Base-by-base conservation (phyloP, 2,113 vertebrate species). In the Vimba vimba region DNA sequence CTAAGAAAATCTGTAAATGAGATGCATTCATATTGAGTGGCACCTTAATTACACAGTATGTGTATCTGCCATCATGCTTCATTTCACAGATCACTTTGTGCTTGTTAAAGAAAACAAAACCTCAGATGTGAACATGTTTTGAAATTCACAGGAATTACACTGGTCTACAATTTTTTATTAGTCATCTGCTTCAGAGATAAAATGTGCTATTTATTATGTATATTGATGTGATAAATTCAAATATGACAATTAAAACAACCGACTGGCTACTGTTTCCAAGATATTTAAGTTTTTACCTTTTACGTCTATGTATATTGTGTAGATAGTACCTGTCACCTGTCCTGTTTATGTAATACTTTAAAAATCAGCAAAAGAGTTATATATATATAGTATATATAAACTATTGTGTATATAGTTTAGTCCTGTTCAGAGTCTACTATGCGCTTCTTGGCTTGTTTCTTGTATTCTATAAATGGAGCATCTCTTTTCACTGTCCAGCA, bases 21-120 rank as follows among this genome's bases (percentile, higher is more conserved):
- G n/a, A 47, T 74, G 71, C 23, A 74, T 74, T 74, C 71, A 74
- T 74, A 45, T 43, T 43, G 71, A 47, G 23, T 25, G 71, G 71
- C 71, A 75, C 43, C 71, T 47, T 12, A 25, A 6, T 36, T 15
- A 1, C 75, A 50, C 45, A 57, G 76, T 27, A 59, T 59, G 76
- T 13, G 12, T 23, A 27, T 78, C 10, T 75, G 6, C 43, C 23
- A 78, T 36, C 27, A 30, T 11, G 19, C n/a, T 75, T 75, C 43
- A 47, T 45, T 43, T 83, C 7, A 59, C 21, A 52, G 2, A 11
- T 52, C 1, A 3, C 25, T 17, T 81, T 25, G 19, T 23, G 47
- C 3, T 43, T 79, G 50, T 45, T 59, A 78, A 25, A 76, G 10
- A 60, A 59, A 36, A 79, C 27, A 78, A 33, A 57, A 55, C 50